Evolutionary conservation across 1,140 invertebrate species (phyloP), one percentile per base, ranked within the genome.

Genomic region (Helicoverpa zea): DNA sequence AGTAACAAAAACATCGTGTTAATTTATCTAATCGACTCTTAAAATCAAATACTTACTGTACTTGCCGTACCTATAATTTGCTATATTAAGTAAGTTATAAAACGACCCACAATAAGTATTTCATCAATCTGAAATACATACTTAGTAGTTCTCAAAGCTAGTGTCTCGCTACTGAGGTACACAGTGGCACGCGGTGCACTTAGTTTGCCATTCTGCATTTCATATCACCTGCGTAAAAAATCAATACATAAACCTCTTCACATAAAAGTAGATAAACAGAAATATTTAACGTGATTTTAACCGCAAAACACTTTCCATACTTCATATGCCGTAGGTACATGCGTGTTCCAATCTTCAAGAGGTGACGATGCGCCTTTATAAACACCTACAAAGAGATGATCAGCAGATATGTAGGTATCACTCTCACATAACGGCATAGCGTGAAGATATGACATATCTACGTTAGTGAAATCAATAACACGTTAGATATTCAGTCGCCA

Each of bases 401-500:
- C 14, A 49, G 9, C 47, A 66, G 7, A 43, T 43, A 43, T 43
- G 35, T 66, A n/a, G n/a, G n/a, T n/a, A 18, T 47, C 18, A 49
- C 63, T 66, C 63, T 66, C 63, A 18, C 12, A 66, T 66, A 66
- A 66, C 35, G 35, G 63, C 13, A 66, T 66, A 66, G 43, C 43
- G 43, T 66, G 63, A 66, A 66, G 14, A 64, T 64, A 64, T 64
- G 30, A 43, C 61, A 64, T 35, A 66, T 16, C n/a, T 49, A 47
- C 7, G 23, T 23, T n/a, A 70, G 66, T 70, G 66, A 70, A 70
- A 70, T 70, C 66, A 30, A 70, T 70, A 70, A 23, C 23, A 23
- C 49, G 66, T 70, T 70, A 70, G 66, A 49, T 54, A 70, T 70
- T 70, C 66, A 18, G 66, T 70, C 66, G 16, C 66, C 63, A 47